Percentiles rank a stretch among this genome's conserved stretches.
These are phyloP conservation scores for Gymnocypris eckloni DNA, from an alignment of 2,797 vertebrate genomes.

Conservation along the genomic window DNA sequence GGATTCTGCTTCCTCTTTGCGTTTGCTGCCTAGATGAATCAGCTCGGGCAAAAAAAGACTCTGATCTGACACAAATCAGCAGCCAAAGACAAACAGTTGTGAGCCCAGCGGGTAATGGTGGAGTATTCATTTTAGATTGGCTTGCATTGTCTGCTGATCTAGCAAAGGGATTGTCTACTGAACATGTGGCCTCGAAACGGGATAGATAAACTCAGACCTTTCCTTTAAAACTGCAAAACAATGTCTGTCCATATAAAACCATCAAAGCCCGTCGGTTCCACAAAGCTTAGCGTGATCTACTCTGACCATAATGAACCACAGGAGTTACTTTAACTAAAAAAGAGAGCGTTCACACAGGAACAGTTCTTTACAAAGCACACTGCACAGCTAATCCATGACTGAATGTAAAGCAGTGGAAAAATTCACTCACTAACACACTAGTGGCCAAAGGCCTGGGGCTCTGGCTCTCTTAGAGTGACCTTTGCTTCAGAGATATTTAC, in stretches of 20 bases:
- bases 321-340: neutral
- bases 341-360: constrained; percentile 7
- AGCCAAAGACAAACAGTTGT: constrained; percentile 45
- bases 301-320: neutral
- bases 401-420: constrained; percentile 9
- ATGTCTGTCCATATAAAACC: neutral
- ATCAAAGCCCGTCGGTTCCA: neutral
- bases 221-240: neutral
- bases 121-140: constrained; percentile 5
- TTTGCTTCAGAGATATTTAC: constrained; percentile 47
- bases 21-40: constrained; percentile 38
- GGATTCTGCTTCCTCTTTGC: constrained; percentile 45
- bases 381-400: constrained; percentile 24
- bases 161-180: neutral
- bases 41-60: constrained; percentile 28
- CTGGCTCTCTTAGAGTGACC: constrained; percentile 42
- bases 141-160: constrained; percentile 28
- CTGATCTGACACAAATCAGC: constrained; percentile 39
- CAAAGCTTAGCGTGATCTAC: neutral
- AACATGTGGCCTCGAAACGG: neutral
- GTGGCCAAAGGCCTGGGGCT: constrained; percentile 30
- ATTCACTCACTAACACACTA: constrained; percentile 24
- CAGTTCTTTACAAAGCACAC: neutral
- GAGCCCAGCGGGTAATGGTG: neutral
- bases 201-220: neutral